Percentiles rank a stretch among this genome's conserved stretches.
Evolutionary conservation across 2,888 invertebrate genomes (phyloP).

Genomic region (Pedicia rivosa): DNA sequence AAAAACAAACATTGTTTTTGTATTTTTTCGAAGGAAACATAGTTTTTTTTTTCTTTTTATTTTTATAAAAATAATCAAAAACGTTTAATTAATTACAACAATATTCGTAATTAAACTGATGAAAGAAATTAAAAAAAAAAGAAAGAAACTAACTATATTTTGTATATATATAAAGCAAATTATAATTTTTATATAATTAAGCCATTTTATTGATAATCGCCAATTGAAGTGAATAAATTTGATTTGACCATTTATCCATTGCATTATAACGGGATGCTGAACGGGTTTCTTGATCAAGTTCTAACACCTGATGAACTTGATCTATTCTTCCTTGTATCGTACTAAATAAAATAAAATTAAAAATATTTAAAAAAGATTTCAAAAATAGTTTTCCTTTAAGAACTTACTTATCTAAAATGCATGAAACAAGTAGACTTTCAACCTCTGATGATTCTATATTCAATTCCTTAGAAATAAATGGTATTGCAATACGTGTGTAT

Average conservation of each 20-base stretch:
- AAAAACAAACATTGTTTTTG: too few relatives aligned
- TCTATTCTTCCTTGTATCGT: constrained; percentile 77
- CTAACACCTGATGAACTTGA: constrained; percentile 88
- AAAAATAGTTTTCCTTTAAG: not conserved
- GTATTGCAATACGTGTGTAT: constrained; percentile 94
- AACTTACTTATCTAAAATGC: constrained; percentile 89
- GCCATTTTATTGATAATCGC: constrained; percentile 92
- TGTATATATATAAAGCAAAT: too few relatives aligned
- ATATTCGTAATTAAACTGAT: too few relatives aligned
- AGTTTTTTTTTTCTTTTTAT: too few relatives aligned
- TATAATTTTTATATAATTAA: too few relatives aligned
- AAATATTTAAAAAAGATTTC: constrained; percentile 5
- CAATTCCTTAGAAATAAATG: constrained; percentile 89
- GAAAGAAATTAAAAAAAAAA: too few relatives aligned
- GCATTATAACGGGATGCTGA: constrained; percentile 81
- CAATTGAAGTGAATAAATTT: constrained; percentile 72
- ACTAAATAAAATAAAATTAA: constrained; percentile 30
- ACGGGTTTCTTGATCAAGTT: constrained; percentile 63
- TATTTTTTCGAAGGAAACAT: too few relatives aligned
- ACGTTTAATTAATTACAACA: too few relatives aligned
- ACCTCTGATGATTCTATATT: constrained; percentile 91
- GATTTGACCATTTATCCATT: constrained; percentile 91
- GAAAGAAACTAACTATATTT: too few relatives aligned
- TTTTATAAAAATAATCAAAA: too few relatives aligned
- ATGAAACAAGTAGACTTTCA: constrained; percentile 89